Conservation (phyloP, 1,140 invertebrate species). For the Drosophila takahashii region DNA sequence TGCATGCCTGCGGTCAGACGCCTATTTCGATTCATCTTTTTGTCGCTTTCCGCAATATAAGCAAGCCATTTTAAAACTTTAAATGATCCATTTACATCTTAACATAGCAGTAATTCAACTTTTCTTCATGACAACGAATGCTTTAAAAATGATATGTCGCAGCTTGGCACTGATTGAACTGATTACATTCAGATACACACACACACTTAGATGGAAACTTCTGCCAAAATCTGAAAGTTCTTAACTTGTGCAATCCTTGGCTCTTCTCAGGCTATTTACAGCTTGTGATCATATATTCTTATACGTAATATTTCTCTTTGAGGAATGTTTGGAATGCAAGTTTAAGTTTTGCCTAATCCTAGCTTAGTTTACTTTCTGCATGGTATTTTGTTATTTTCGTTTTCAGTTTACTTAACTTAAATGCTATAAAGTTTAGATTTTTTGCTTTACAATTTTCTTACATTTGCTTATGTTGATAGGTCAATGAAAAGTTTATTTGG, state of each 20-base stretch:
- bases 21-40: too few species aligned
- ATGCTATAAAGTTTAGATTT: conserved; percentile 12
- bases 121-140: neutral
- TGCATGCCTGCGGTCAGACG: too few species aligned
- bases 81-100: too few species aligned
- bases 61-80: too few species aligned
- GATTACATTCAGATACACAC: conserved; percentile 15
- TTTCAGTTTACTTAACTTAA: conserved; percentile 2
- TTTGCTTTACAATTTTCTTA: conserved; percentile 56
- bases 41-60: too few species aligned
- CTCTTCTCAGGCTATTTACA: conserved; percentile 58
- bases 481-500: conserved; percentile 16
- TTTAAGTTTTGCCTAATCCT: conserved; percentile 7
- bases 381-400: conserved; percentile 9
- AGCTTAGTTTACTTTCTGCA: conserved; percentile 18
- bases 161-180: conserved; percentile 47
- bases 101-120: neutral
- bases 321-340: conserved; percentile 35
- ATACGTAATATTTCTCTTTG: conserved; percentile 27
- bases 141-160: neutral
- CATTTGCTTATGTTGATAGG: conserved; percentile 32
- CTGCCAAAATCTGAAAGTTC: conserved; percentile 43
- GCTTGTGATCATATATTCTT: conserved; percentile 7
- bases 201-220: conserved; percentile 13
- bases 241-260: conserved; percentile 36